phyloP scores from a whole-genome alignment of 2,797 vertebrate genomes.

The Smutsia temminckii region DNA sequence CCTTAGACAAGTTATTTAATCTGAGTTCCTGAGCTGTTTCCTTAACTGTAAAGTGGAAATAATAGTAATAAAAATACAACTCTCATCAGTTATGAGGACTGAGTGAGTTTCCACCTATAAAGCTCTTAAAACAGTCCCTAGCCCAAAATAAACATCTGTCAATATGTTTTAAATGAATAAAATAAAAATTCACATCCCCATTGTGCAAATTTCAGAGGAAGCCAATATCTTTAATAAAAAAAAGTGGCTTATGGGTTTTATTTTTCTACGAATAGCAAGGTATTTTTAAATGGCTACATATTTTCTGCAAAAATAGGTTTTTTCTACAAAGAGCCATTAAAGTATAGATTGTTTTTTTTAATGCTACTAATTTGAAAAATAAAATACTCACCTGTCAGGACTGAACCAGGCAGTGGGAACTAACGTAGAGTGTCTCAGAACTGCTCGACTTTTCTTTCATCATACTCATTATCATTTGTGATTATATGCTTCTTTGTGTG shows the following conservation, averaged over 20 bases:
- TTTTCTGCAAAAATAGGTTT: conserved; percentile 29
- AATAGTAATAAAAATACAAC: not conserved
- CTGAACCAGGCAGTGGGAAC: not conserved
- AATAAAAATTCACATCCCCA: not conserved
- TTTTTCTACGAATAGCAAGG: not conserved
- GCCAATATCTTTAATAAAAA: not conserved
- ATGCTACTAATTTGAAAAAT: not conserved
- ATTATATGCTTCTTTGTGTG: not conserved
- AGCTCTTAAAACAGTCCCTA: not conserved
- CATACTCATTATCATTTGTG: not conserved
- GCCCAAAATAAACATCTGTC: conserved; percentile 27
- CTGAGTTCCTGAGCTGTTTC: not conserved
- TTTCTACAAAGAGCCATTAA: not conserved
- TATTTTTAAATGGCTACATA: conserved; percentile 21
- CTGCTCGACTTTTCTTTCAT: not conserved
- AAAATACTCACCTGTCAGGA: not conserved
- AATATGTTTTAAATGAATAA: not conserved
- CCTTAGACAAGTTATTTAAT: not conserved
- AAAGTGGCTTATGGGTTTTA: not conserved
- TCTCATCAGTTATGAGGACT: not conserved
- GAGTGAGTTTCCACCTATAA: not conserved
- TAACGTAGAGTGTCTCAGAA: not conserved
- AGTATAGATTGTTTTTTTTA: not conserved
- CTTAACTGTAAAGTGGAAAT: not conserved
- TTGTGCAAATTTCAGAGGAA: conserved; percentile 33